Base-by-base conservation (phyloP, 2,888 invertebrate genomes). In the Conchocele bisecta region DNA sequence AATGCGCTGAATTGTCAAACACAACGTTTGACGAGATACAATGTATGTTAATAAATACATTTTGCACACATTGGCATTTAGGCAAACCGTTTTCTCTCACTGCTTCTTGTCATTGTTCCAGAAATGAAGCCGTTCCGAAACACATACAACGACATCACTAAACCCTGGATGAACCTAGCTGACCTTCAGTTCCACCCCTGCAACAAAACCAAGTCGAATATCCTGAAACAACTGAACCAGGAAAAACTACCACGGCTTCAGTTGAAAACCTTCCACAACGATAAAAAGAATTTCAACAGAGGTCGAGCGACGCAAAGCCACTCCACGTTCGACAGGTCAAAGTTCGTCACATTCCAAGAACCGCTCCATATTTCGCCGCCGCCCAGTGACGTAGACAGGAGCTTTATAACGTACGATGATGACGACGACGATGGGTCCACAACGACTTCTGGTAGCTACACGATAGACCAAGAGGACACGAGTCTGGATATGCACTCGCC, bases 391-490 rank as follows among this genome's bases (percentile, higher is more conserved):
- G 26, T 51, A 46, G 71, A 77, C 44, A 56, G 64, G 1, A 77
- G 74, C 37, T 74, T 73, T 41, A 74, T 74, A 71, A 74, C 77
- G 61, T 74, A 77, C 54, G 74, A 74, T 20, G 77, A 77, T 13
- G 74, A 77, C 11, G 77, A 83, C 39, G 83, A 83, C 56, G 83
- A 83, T 53, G 67, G 67, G 51, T 77, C 81, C 6, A 83, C 83
- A 0, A 83, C 83, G 11, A 83, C 83, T 53, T 83, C 83, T 58
- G 83, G 83, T 29, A 83, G 83, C 60, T 83, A 83, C 53, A 71
- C 75, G 4, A 74, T 83, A 20, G 83, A 83, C 50, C 77, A 78
- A 41, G 79, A 79, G 37, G 83, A 83, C 29, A 67, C 74, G 20
- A 65, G 51, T 58, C 26, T 74, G 33, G 77, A 77, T 54, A 26